Percentiles rank a stretch among this genome's conserved stretches.
Conservation (phyloP, 1,140 invertebrate genomes). For the Pentalonia nigronervosa region DNA sequence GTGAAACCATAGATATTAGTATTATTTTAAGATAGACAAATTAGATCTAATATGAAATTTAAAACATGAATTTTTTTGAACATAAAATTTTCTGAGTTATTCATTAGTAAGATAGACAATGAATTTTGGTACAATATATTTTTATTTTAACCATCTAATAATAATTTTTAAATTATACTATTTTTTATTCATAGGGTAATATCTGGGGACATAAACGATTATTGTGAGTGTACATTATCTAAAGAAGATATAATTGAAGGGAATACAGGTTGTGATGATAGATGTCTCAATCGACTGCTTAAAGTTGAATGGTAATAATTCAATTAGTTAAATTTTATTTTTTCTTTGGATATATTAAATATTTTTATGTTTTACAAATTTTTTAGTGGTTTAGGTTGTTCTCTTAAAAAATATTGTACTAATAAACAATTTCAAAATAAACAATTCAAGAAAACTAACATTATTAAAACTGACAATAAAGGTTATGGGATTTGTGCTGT, state of each 20-base stretch:
- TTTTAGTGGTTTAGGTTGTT: slow-evolving; percentile 86
- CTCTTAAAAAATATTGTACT: slow-evolving; percentile 85
- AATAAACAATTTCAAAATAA: slow-evolving; percentile 93
- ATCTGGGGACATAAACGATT: slow-evolving; percentile 51
- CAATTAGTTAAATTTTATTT: not conserved
- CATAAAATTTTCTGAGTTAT: not conserved
- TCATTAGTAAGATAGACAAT: not conserved
- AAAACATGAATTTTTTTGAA: not conserved
- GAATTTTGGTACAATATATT: not conserved
- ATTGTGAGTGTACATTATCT: slow-evolving; percentile 92
- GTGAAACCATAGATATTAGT: not conserved
- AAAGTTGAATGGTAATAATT: slow-evolving; percentile 93
- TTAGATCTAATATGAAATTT: not conserved
- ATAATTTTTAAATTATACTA: not conserved
- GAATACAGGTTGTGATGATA: slow-evolving; percentile 89
- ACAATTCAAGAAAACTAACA: slow-evolving; percentile 83
- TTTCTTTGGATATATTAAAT: not conserved
- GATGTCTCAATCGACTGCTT: slow-evolving; percentile 94
- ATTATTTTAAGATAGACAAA: not conserved
- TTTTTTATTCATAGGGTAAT: slow-evolving; percentile 33
- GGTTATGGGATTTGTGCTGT: slow-evolving; percentile 88
- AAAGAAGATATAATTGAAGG: slow-evolving; percentile 86
- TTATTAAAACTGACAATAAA: slow-evolving; percentile 93
- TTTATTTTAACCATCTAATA: not conserved
- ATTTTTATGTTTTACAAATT: slow-evolving; percentile 40